phyloP scores from a whole-genome alignment of 2,888 invertebrate species.

The Synanthedon andrenaeformis region DNA sequence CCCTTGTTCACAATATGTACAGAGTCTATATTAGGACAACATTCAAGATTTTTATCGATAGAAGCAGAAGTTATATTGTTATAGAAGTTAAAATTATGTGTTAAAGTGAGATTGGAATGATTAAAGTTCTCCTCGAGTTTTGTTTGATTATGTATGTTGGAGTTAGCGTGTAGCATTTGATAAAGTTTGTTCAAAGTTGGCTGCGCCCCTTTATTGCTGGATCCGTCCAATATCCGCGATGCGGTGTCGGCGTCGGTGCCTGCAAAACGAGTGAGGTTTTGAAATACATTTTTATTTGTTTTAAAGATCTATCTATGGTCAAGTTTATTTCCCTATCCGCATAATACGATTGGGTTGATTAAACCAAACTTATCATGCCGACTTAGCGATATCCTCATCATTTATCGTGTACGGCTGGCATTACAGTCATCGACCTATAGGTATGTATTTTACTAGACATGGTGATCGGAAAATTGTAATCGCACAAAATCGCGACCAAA shows the following conservation, averaged over 20 bases:
- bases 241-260: slow-evolving; percentile 49
- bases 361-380: too few relatives aligned
- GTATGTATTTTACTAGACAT: too few relatives aligned
- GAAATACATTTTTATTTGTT: not conserved
- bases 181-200: slow-evolving; percentile 56
- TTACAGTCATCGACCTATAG: too few relatives aligned
- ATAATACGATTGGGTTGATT: too few relatives aligned
- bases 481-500: too few relatives aligned
- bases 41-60: slow-evolving; percentile 20
- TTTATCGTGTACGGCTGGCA: too few relatives aligned
- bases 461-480: too few relatives aligned
- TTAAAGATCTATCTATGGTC: not conserved
- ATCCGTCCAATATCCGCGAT: slow-evolving; percentile 32
- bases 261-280: slow-evolving; percentile 15
- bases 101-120: slow-evolving; percentile 31
- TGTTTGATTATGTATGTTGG: slow-evolving; percentile 33
- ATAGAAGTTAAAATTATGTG: slow-evolving; percentile 26
- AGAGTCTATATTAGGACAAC: slow-evolving; percentile 19
- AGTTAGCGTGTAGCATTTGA: slow-evolving; percentile 47
- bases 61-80: slow-evolving; percentile 17
- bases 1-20: slow-evolving; percentile 13
- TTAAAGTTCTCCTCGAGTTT: slow-evolving; percentile 27
- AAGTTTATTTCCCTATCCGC: too few relatives aligned
- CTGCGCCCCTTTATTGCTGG: slow-evolving; percentile 22
- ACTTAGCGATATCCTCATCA: too few relatives aligned